A percentile compares a stretch with the other conserved stretches of the same genome.
Evolutionary conservation across 2,113 vertebrate species (phyloP).

Genomic region (Ochotona princeps): DNA sequence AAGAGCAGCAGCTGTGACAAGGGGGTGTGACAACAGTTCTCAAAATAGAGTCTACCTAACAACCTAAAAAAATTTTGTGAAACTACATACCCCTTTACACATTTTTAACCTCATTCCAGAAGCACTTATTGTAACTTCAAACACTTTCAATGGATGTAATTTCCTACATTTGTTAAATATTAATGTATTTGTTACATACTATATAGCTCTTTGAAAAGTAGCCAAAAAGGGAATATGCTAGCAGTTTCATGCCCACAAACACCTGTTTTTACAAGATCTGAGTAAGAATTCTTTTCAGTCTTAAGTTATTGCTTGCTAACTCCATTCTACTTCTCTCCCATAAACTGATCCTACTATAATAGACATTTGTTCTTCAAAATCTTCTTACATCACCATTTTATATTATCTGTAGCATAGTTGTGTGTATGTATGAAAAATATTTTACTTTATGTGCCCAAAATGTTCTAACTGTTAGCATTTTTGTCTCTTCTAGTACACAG

Average conservation of each 20-base stretch:
- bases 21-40: not conserved
- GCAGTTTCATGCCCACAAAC: not conserved
- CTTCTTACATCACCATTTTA: constrained; percentile 12
- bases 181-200: not conserved
- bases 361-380: constrained; percentile 15
- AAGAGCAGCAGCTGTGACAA: not conserved
- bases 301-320: constrained; percentile 34
- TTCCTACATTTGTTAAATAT: not conserved
- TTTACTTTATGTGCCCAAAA: not conserved
- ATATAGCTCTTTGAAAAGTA: constrained; percentile 9
- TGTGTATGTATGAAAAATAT: not conserved
- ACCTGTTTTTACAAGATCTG: constrained; percentile 13
- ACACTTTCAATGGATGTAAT: not conserved
- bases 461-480: constrained; percentile 28
- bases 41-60: not conserved
- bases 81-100: not conserved
- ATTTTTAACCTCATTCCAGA: not conserved
- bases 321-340: not conserved
- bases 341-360: constrained; percentile 32
- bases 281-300: constrained; percentile 30
- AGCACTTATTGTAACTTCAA: not conserved
- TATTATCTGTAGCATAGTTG: not conserved
- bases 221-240: not conserved
- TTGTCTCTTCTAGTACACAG: constrained; percentile 8
- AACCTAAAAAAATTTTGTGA: not conserved